Conservation (phyloP, 2,888 invertebrate species). For the Hoplodrina blanda region DNA sequence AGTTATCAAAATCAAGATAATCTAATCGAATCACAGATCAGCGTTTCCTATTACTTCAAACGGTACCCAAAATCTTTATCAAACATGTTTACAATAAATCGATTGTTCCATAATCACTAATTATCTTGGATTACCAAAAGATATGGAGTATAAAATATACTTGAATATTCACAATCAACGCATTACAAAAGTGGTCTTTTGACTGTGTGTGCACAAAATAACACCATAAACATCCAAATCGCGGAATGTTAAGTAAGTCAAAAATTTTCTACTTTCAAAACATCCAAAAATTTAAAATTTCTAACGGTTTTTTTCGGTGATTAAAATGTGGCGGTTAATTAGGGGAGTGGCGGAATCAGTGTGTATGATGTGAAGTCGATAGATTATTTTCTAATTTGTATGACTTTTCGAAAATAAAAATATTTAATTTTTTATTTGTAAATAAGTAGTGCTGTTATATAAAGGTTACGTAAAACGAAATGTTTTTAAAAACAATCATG, state of each 20-base stretch:
- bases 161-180: not conserved
- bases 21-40: conserved; percentile 6
- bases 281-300: not conserved
- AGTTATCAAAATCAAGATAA: conserved; percentile 11
- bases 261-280: not conserved
- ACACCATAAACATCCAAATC: not conserved
- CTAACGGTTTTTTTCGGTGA: not conserved
- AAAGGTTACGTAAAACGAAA: not conserved
- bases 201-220: conserved; percentile 44
- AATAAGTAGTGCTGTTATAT: not conserved
- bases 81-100: conserved; percentile 25
- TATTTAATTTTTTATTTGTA: no score
- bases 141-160: conserved; percentile 45
- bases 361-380: not conserved
- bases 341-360: not conserved
- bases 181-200: conserved; percentile 35
- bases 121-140: conserved; percentile 29
- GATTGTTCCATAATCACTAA: conserved; percentile 14
- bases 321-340: not conserved
- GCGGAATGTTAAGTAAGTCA: conserved; percentile 48
- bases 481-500: not conserved
- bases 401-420: no score
- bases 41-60: not conserved
- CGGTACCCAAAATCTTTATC: conserved; percentile 22
- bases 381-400: not conserved